Conservation (phyloP, 2,113 vertebrate species). For the Phylloscopus trochilus region DNA sequence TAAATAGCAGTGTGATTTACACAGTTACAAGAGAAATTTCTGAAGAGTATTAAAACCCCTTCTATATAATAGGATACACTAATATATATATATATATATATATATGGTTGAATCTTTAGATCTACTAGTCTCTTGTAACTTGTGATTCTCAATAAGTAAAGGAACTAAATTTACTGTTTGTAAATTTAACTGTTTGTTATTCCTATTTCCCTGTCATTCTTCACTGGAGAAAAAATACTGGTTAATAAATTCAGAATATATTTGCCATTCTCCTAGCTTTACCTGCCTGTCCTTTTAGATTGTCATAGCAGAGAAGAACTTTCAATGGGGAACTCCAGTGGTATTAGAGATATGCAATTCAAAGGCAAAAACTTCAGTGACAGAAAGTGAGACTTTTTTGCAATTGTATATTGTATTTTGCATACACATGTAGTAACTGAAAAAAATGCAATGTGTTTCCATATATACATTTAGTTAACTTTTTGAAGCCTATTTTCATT, state of each 20-base stretch:
- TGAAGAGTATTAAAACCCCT: not conserved
- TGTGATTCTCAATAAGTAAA: not conserved
- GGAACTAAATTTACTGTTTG: not conserved
- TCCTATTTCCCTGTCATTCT: not conserved
- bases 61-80: not conserved
- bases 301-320: not conserved
- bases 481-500: not conserved
- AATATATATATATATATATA: not conserved
- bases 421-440: not conserved
- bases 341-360: not conserved
- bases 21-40: not conserved
- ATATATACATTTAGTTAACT: not conserved
- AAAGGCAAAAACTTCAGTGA: not conserved
- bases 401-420: not conserved
- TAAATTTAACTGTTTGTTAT: not conserved
- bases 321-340: not conserved
- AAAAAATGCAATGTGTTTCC: fast-evolving
- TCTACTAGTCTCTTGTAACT: not conserved
- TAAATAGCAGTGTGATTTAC: not conserved
- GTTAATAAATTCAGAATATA: not conserved
- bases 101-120: not conserved
- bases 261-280: not conserved
- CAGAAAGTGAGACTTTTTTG: not conserved
- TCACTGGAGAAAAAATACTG: not conserved
- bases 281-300: not conserved